Conservation (phyloP, 2,888 invertebrate species). For the Aphidius colemani region DNA sequence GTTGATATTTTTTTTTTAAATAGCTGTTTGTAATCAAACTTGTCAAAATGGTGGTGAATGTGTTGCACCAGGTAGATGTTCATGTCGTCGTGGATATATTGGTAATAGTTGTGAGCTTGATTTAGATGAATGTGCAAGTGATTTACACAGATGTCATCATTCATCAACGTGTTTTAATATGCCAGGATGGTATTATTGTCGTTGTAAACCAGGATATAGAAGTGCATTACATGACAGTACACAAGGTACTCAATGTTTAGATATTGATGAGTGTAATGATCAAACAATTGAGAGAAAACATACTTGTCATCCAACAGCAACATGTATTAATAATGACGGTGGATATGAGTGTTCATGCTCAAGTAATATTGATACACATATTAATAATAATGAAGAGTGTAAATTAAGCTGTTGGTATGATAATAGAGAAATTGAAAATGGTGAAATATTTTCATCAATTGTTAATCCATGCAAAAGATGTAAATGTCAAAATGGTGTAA, state of each 20-base stretch:
- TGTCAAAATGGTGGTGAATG: slow-evolving; percentile 87
- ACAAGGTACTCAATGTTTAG: slow-evolving; percentile 70
- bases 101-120: slow-evolving; percentile 85
- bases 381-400: slow-evolving; percentile 60
- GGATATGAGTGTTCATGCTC: slow-evolving; percentile 79
- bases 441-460: slow-evolving; percentile 61
- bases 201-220: slow-evolving; percentile 79
- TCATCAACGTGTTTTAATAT: slow-evolving; percentile 83
- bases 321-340: slow-evolving; percentile 80
- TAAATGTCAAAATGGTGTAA: slow-evolving; percentile 64
- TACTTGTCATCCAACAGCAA: slow-evolving; percentile 79
- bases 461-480: slow-evolving; percentile 63
- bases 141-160: slow-evolving; percentile 73
- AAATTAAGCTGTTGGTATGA: slow-evolving; percentile 77
- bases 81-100: slow-evolving; percentile 80
- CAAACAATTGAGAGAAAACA: slow-evolving; percentile 65
- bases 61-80: slow-evolving; percentile 75
- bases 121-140: slow-evolving; percentile 80
- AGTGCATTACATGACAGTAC: slow-evolving; percentile 65
- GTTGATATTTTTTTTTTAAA: slow-evolving; percentile 13
- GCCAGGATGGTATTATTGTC: slow-evolving; percentile 89
- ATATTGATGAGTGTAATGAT: slow-evolving; percentile 82
- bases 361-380: background rate
- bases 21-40: slow-evolving; percentile 78
- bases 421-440: slow-evolving; percentile 68